Conservation (phyloP, 2,888 invertebrate genomes). For the Coenonympha arcania region DNA sequence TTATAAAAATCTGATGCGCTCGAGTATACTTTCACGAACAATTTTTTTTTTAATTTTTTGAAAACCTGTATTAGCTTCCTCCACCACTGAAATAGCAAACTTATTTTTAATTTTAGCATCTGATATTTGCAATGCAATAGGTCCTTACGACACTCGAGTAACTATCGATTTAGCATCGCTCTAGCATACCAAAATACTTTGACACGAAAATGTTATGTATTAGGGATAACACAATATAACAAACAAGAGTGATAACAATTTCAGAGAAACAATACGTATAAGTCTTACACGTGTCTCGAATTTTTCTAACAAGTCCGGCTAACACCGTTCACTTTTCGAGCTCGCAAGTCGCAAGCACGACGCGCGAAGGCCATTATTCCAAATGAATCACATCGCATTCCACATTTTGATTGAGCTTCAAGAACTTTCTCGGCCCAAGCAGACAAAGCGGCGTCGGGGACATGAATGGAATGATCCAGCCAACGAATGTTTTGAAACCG, state of each 20-base stretch:
- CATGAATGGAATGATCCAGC: conserved; percentile 54
- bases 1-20: too few species aligned
- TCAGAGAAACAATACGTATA: neutral
- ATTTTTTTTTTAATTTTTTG: too few species aligned
- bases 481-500: conserved; percentile 22
- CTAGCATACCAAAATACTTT: too few species aligned
- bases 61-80: too few species aligned
- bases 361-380: conserved; percentile 23
- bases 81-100: too few species aligned
- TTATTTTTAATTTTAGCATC: too few species aligned
- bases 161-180: too few species aligned
- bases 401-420: conserved; percentile 26
- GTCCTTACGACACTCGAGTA: too few species aligned
- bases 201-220: neutral
- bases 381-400: conserved; percentile 28
- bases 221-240: too few species aligned
- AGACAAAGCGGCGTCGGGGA: conserved; percentile 53
- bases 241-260: neutral
- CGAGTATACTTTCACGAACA: too few species aligned
- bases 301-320: conserved; percentile 11
- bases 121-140: too few species aligned
- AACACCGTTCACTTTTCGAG: conserved; percentile 20
- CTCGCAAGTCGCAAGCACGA: too few species aligned
- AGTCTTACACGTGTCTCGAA: conserved; percentile 15
- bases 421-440: conserved; percentile 31